phyloP scores from a whole-genome alignment of 2,888 invertebrate species.

The Pachliopta kotzebuea region DNA sequence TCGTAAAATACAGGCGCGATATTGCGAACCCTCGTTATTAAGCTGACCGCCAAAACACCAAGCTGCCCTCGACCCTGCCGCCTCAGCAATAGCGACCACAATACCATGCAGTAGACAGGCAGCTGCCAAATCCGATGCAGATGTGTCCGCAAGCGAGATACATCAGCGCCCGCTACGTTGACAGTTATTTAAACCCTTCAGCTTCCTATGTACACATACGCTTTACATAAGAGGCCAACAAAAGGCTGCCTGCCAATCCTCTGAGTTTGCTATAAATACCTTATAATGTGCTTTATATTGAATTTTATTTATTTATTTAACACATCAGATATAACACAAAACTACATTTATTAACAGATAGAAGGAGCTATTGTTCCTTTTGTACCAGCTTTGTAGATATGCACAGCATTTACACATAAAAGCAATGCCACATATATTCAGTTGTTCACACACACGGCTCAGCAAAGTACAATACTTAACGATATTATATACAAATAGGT shows the following conservation, averaged over 20 bases:
- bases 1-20: slow-evolving; percentile 64
- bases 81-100: background rate
- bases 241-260: too few species aligned
- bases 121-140: slow-evolving; percentile 42
- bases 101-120: slow-evolving; percentile 24
- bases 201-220: slow-evolving; percentile 52
- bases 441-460: too few species aligned
- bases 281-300: background rate
- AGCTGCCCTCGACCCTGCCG: background rate
- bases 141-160: slow-evolving; percentile 37
- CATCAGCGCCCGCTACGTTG: slow-evolving; percentile 40
- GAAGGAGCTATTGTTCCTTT: too few species aligned
- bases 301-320: too few species aligned
- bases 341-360: too few species aligned
- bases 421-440: too few species aligned
- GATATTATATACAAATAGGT: too few species aligned
- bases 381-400: too few species aligned
- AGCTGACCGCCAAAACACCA: slow-evolving; percentile 26
- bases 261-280: slow-evolving; percentile 3
- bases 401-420: too few species aligned
- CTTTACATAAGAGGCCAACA: too few species aligned
- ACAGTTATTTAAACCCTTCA: slow-evolving; percentile 40
- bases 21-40: slow-evolving; percentile 40
- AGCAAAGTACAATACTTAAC: too few species aligned
- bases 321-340: too few species aligned